Evolutionary conservation across 2,888 invertebrate genomes (phyloP), one percentile per base, ranked within the genome.

Genomic region (Archaeoteleia sp.): DNA sequence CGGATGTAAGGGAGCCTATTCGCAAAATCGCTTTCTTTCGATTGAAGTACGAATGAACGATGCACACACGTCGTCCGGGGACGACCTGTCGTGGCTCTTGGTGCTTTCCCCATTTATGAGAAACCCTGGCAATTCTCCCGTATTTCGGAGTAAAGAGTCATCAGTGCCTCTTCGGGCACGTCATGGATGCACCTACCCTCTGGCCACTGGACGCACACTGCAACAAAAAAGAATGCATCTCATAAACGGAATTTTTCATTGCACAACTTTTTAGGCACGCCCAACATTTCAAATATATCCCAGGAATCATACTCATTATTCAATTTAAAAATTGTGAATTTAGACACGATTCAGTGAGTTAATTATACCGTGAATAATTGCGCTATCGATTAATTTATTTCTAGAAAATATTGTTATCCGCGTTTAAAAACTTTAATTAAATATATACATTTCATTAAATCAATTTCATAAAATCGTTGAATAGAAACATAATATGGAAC

Each of bases 191-290:
- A 88, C 91, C 91, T 90, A 92, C 93, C 93, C 90, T 94, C 94
- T 78, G 94, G 94, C 95, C 95, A 95, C 87, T 94, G 95, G 86
- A 95, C 93, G 89, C 94, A 94, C 87, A 95, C 94, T 91, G 93
- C 86, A 90, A 92, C 91, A 91, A 85, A 86, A 83, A 82, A 78
- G 9, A 25, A 30, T 9, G 20, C 20, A 20, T 20, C 5, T 20
- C 20, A 4, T 20, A 45, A 30, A 49, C 48, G 43, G 49, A 48
- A 48, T 34, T 48, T 54, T 37, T 29, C 35, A 48, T 42, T 25
- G n/a, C 54, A 23, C 53, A 54, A 46, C 29, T 5, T 29, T 7
- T 9, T 29, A 23, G 3, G 23, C 7, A 23, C 23, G 3, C 23
- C 4, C 23, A 5, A 23, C 23, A 23, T n/a, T n/a, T n/a, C n/a